Base-by-base conservation (phyloP, 1,140 invertebrate species). In the Drosophila bipectinata region DNA sequence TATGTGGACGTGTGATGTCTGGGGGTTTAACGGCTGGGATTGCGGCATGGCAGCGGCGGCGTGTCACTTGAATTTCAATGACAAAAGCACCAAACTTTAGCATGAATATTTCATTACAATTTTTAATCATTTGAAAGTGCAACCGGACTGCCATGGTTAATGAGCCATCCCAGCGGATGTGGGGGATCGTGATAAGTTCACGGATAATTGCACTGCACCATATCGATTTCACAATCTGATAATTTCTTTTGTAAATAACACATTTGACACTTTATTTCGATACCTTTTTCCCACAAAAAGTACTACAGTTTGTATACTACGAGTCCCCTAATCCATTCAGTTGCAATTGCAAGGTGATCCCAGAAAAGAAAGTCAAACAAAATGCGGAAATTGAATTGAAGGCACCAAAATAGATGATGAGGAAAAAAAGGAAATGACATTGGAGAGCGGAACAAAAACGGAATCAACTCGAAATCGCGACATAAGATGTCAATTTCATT, bases 401-500 rank as follows among this genome's bases (percentile, higher is more conserved):
- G 47, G 24, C 21, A 44, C 39, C 7, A 9, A 7, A 30, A 34
- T 15, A 62, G 15, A 56, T 60, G 69, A 77, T 85, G 61, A 73
- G 52, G 72, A 77, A 71, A 54, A 54, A 51, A 77, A 47, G 26
- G 12, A 44, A 37, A 47, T 21, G 44, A 15, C 52, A 48, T 26
- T 30, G 49, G 26, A 59, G 48, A 63, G 44, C 52, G 66, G 64
- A 69, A 69, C 66, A 79, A 83, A 60, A 78, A 69, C 26, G 54
- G 75, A 84, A 85, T 77, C 81, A 80, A 55, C 59, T 77, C 66
- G 81, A 82, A 78, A 82, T 82, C 82, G 75, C 75, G 82, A 68
- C 62, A 79, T 71, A 72, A 87, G 71, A 87, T 87, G 82, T 88
- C 82, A 82, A 82, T 87, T 87, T 87, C 83, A 82, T 87, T 87